Conservation (phyloP, 2,113 vertebrate genomes). For the Myotis brandtii region DNA sequence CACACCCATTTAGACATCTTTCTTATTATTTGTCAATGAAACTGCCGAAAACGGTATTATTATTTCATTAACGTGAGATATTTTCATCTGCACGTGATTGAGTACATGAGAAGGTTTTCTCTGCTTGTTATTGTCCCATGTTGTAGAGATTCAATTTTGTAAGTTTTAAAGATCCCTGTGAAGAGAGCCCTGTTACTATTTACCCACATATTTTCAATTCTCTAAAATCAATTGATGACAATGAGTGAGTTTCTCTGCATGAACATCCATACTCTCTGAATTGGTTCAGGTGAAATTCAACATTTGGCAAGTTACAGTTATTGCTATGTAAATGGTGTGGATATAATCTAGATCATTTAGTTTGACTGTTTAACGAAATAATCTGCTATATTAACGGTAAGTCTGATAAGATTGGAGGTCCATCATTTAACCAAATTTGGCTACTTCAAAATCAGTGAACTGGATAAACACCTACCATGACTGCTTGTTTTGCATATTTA, state of each 20-base stretch:
- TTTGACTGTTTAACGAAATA: slow-evolving; percentile 58
- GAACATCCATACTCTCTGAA: slow-evolving; percentile 52
- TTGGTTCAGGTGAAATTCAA: slow-evolving; percentile 75
- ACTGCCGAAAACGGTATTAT: slow-evolving; percentile 71
- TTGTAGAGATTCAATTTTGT: slow-evolving; percentile 44
- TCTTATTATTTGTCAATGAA: slow-evolving; percentile 87
- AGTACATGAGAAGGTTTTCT: slow-evolving; percentile 57
- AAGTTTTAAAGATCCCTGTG: slow-evolving; percentile 59
- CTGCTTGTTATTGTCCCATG: background rate
- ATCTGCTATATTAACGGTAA: slow-evolving; percentile 64
- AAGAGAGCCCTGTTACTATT: slow-evolving; percentile 34
- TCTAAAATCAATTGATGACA: slow-evolving; percentile 62
- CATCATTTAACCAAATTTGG: slow-evolving; percentile 65
- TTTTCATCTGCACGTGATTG: slow-evolving; percentile 66
- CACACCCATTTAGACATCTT: slow-evolving; percentile 83
- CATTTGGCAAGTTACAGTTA: slow-evolving; percentile 71
- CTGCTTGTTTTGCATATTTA: background rate
- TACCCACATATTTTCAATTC: slow-evolving; percentile 35
- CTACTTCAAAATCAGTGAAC: slow-evolving; percentile 60
- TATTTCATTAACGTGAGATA: slow-evolving; percentile 78
- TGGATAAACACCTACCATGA: slow-evolving; percentile 58
- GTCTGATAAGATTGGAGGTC: slow-evolving; percentile 47
- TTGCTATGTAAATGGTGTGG: slow-evolving; percentile 45
- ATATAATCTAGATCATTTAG: slow-evolving; percentile 61
- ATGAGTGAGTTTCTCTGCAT: slow-evolving; percentile 66